Percentiles rank a stretch among this genome's conserved stretches.
Conservation (phyloP, 2,113 vertebrate species). For the Petromus typicus region DNA sequence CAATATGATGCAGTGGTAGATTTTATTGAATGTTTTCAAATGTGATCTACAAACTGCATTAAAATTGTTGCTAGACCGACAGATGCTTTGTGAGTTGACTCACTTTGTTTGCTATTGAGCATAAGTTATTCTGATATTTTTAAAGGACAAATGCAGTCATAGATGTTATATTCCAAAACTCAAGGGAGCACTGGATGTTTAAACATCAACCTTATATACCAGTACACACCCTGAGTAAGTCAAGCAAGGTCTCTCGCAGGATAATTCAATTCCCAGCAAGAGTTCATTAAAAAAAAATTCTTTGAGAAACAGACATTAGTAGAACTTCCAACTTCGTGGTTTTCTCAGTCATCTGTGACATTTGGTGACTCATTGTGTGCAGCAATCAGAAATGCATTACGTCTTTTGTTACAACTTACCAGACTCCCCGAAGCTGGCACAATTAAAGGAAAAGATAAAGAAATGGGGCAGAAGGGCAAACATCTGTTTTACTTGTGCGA, state of each 20-base stretch:
- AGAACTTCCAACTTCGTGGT: background rate
- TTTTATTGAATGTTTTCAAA: background rate
- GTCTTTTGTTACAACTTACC: slow-evolving; percentile 8
- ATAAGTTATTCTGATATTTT: background rate
- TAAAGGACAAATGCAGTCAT: background rate
- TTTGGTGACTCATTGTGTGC: background rate
- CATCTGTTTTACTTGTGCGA: background rate
- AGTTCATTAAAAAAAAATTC: background rate
- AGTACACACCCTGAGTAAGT: background rate
- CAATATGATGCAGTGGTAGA: background rate
- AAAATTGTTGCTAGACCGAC: background rate
- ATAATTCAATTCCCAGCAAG: background rate
- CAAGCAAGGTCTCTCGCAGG: background rate
- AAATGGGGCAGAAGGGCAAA: background rate
- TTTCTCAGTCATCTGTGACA: slow-evolving; percentile 45
- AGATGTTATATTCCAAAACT: background rate
- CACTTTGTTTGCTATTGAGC: background rate
- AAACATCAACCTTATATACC: background rate
- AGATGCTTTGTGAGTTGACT: background rate
- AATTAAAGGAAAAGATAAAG: background rate
- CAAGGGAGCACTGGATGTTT: slow-evolving; percentile 26
- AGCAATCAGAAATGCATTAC: background rate
- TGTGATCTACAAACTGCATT: background rate
- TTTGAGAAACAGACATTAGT: background rate
- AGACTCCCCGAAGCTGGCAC: background rate